Evolutionary conservation across 2,888 invertebrate genomes (phyloP).

Genomic region (Chironomus tentans): DNA sequence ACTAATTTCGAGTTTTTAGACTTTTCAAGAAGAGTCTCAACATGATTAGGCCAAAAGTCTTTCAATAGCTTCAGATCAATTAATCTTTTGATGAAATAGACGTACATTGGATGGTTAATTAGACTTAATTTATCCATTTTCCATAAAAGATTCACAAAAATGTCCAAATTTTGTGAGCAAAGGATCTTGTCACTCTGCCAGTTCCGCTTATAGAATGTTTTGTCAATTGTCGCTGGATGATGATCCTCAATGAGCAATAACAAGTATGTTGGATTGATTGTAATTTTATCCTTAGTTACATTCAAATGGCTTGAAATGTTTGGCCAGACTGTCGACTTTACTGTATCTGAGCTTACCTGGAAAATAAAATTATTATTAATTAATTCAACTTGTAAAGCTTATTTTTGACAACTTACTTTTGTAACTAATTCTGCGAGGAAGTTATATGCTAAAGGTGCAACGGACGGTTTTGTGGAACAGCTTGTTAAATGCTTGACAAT

Average conservation of each 20-base stretch:
- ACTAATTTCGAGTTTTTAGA: background rate
- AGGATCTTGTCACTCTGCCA: constrained; percentile 33
- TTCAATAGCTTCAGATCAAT: constrained; percentile 45
- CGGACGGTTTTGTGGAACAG: constrained; percentile 25
- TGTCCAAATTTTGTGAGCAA: constrained; percentile 26
- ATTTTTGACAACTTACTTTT: constrained; percentile 39
- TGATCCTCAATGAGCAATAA: constrained; percentile 44
- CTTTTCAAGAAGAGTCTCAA: constrained; percentile 40
- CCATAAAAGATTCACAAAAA: constrained; percentile 50
- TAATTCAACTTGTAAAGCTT: background rate
- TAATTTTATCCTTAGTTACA: constrained; percentile 55
- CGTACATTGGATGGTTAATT: constrained; percentile 50
- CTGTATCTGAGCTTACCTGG: constrained; percentile 48
- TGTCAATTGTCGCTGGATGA: constrained; percentile 46
- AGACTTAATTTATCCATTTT: constrained; percentile 46
- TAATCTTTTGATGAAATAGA: constrained; percentile 48
- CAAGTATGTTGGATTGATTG: constrained; percentile 55
- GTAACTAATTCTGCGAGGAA: constrained; percentile 54
- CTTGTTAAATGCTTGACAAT: constrained; percentile 41
- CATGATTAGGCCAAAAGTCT: constrained; percentile 48
- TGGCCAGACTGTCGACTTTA: constrained; percentile 51
- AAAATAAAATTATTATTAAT: constrained; percentile 16
- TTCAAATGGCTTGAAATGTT: constrained; percentile 50
- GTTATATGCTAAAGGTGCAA: constrained; percentile 44
- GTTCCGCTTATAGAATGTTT: constrained; percentile 43